phyloP scores from a whole-genome alignment of 2,888 invertebrate species.

The Trichogramma evanescens region DNA sequence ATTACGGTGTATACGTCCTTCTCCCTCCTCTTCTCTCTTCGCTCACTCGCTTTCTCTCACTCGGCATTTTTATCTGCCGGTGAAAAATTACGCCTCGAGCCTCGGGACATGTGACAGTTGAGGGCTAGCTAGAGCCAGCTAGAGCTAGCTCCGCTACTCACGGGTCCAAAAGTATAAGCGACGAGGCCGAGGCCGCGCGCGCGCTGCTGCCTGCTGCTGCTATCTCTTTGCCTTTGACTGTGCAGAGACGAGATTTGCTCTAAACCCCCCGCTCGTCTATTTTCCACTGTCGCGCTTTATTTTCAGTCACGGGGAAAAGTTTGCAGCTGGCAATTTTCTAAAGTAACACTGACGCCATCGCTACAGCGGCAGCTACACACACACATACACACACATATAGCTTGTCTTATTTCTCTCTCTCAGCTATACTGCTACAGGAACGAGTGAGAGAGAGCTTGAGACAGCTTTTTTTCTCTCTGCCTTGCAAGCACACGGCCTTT shows the following conservation, averaged over 20 bases:
- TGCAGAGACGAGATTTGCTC: constrained; percentile 9
- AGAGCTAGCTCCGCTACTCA: too few relatives aligned
- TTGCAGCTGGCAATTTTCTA: constrained; percentile 35
- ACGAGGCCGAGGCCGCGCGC: too few relatives aligned
- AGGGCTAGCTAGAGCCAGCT: too few relatives aligned
- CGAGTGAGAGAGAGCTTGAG: constrained; percentile 3
- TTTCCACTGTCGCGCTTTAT: neutral
- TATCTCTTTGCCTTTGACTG: neutral
- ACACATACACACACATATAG: too few relatives aligned
- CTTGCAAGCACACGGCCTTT: neutral
- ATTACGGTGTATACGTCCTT: too few relatives aligned
- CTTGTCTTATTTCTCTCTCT: too few relatives aligned
- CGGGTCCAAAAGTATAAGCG: too few relatives aligned
- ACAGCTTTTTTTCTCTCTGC: neutral
- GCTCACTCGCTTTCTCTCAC: neutral
- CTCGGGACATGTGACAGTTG: constrained; percentile 18
- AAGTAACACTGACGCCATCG: constrained; percentile 29
- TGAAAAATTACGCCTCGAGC: constrained; percentile 23
- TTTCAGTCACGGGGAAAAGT: constrained; percentile 25
- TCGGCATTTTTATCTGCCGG: constrained; percentile 13
- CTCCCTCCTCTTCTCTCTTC: neutral
- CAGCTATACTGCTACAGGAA: neutral
- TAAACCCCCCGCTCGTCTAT: neutral
- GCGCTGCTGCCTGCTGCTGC: neutral
- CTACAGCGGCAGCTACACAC: too few relatives aligned